Evolutionary conservation across 2,888 invertebrate species (phyloP).

Genomic region (Molorchus minor): DNA sequence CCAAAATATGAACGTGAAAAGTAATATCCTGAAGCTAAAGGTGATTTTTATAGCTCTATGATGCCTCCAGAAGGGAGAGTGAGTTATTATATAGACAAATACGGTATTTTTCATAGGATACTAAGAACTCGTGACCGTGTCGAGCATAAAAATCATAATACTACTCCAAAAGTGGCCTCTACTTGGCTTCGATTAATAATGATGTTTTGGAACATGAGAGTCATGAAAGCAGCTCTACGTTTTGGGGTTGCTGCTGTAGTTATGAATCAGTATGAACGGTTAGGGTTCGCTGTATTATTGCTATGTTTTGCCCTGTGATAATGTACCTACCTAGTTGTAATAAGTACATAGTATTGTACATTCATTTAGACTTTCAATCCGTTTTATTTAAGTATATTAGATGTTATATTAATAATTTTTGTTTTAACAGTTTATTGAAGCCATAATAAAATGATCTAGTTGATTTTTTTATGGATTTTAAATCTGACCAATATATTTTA

Average conservation of each 20-base stretch:
- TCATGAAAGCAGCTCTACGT: slow-evolving; percentile 56
- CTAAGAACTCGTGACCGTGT: slow-evolving; percentile 24
- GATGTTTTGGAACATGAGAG: slow-evolving; percentile 58
- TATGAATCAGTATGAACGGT: slow-evolving; percentile 57
- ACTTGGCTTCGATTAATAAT: slow-evolving; percentile 57
- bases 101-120: slow-evolving; percentile 45
- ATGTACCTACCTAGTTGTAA: not conserved
- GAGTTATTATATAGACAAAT: slow-evolving; percentile 45
- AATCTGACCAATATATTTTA: no score
- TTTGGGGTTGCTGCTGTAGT: slow-evolving; percentile 57
- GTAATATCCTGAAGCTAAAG: no score
- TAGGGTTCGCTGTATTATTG: slow-evolving; percentile 57
- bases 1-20: no score
- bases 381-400: no score
- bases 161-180: slow-evolving; percentile 37
- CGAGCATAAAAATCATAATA: slow-evolving; percentile 10
- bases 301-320: slow-evolving; percentile 55
- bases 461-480: no score
- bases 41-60: slow-evolving; percentile 11
- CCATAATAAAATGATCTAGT: no score
- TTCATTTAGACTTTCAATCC: no score
- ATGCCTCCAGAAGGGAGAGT: slow-evolving; percentile 36
- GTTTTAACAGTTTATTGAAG: no score
- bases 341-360: not conserved
- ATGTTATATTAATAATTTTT: no score